These are phyloP conservation scores for Crotalus tigris DNA, from an alignment of 2,113 vertebrate genomes.

Conservation along the genomic window DNA sequence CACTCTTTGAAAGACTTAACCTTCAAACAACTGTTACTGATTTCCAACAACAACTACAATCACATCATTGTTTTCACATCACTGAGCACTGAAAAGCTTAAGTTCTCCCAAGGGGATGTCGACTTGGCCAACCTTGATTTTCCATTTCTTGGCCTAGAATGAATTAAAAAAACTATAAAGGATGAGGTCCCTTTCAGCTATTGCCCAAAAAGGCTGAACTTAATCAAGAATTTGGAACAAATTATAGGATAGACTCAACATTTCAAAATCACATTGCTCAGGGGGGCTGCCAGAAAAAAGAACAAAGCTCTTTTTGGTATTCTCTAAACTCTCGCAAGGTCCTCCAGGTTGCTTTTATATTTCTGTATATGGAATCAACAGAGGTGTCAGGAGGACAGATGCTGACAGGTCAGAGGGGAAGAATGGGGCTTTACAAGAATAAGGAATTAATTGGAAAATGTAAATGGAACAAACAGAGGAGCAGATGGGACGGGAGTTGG, in stretches of 20 bases:
- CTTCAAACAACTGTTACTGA: neutral
- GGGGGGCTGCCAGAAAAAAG: constrained; percentile 26
- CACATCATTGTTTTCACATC: constrained; percentile 25
- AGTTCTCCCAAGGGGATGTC: constrained; percentile 21
- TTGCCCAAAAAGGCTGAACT: constrained; percentile 31
- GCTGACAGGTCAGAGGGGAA: constrained; percentile 45
- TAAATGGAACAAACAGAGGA: constrained; percentile 65
- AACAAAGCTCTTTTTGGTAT: neutral
- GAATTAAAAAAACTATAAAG: constrained; percentile 38
- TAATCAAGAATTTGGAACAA: constrained; percentile 24
- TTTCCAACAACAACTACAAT: neutral
- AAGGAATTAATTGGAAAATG: constrained; percentile 70
- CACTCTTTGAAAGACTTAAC: neutral
- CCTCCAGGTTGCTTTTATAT: constrained; percentile 48
- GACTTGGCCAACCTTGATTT: constrained; percentile 42
- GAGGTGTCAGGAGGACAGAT: constrained; percentile 48
- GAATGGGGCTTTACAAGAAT: constrained; percentile 59
- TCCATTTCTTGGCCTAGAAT: constrained; percentile 24
- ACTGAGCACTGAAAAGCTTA: constrained; percentile 18
- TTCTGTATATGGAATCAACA: neutral
- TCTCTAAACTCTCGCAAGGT: constrained; percentile 38
- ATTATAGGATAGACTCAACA: constrained; percentile 13
- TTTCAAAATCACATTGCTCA: constrained; percentile 46
- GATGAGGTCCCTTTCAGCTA: neutral
- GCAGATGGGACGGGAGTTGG: constrained; percentile 70